Evolutionary conservation across 2,113 vertebrate genomes (phyloP), one percentile per base, ranked within the genome.

Genomic region (Grantiella picta): DNA sequence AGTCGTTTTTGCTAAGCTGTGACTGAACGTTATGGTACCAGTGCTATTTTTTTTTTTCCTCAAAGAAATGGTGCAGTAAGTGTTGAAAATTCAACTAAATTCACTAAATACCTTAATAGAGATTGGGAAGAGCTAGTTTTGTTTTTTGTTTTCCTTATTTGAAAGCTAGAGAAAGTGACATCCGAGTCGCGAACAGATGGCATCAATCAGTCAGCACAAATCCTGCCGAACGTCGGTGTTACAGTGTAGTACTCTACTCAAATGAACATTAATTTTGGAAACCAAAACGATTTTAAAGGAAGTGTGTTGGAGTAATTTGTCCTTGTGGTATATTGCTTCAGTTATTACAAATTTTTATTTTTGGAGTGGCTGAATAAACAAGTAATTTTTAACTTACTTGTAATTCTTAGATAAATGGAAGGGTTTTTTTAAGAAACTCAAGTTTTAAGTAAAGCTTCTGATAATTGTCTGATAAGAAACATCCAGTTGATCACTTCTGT

Each of bases 131-230:
- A 86, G 19, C 63, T 78, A 70, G 45, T 92, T 96, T 90, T 73
- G 71, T 1, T 54, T 90, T 94, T 83, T 95, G 78, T 96, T 96
- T 95, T 80, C 71, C 56, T 17, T 50, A 0, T 81, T 44, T 93
- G 33, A 86, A 96, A 92, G 60, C 64, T 63, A 54, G 71, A 93
- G 92, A 89, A 90, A 86, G 54, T 73, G 91, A 86, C 38, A 92
- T 88, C 71, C 19, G 31, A 90, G 71, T 95, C 0, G 24, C 4
- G 79, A 97, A 88, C 96, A 95, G 90, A 94, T 91, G 94, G 94
- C 87, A 75, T 85, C 83, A 92, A 83, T 93, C 94, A 94, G 78
- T 91, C 84, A 77, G 70, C 87, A 80, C 42, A 93, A 96, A 90
- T 88, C 82, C 82, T 92, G 90, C 82, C 59, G 72, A 47, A 57